A percentile compares a stretch with the other conserved stretches of the same genome.
phyloP scores from a whole-genome alignment of 2,797 vertebrate species.

The Neosilurus hyrtlii region DNA sequence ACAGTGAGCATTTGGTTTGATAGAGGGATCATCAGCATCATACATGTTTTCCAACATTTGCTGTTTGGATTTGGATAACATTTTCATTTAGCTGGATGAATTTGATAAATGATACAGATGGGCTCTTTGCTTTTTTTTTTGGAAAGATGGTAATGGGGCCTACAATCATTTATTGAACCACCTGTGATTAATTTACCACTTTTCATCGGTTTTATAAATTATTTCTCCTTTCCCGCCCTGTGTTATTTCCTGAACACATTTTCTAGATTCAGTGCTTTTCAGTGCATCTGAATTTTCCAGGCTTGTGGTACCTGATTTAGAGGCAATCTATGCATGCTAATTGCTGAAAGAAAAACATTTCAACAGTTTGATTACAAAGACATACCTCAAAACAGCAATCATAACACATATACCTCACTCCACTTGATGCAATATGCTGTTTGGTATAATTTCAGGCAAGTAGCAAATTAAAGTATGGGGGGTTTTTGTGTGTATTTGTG shows the following conservation, averaged over 20 bases:
- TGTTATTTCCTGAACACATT: constrained; percentile 21
- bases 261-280: constrained; percentile 1
- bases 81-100: constrained; percentile 24
- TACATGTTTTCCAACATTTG: neutral
- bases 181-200: constrained; percentile 15
- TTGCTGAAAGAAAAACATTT: constrained; percentile 16
- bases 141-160: constrained; percentile 13
- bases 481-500: neutral
- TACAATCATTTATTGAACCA: constrained; percentile 22
- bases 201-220: constrained; percentile 10
- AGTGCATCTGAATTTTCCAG: neutral
- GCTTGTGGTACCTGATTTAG: constrained; percentile 19
- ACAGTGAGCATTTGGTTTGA: constrained; percentile 1
- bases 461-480: neutral
- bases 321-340: constrained; percentile 26
- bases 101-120: constrained; percentile 30
- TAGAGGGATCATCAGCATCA: constrained; percentile 7
- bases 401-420: constrained; percentile 25
- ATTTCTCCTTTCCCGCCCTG: neutral
- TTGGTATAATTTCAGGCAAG: neutral
- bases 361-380: constrained; percentile 30
- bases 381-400: neutral
- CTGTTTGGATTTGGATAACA: neutral
- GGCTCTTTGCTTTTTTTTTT: constrained; percentile 26
- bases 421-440: neutral